phyloP scores from a whole-genome alignment of 1,140 invertebrate genomes.

The Conus betulinus region DNA sequence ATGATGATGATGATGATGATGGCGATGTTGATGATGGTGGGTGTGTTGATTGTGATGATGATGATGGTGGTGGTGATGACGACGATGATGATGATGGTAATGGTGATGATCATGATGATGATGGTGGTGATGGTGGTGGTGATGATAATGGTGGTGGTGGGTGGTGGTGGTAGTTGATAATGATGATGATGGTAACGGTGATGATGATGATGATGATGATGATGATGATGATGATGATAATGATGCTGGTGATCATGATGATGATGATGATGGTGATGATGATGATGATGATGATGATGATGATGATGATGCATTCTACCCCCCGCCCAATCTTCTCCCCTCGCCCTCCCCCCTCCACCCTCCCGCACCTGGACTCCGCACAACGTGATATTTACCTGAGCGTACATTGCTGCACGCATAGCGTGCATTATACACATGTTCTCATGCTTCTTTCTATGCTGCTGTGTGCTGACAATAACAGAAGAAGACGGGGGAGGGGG shows the following conservation, averaged over 20 bases:
- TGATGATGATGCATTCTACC: too few relatives aligned
- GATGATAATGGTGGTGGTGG: background rate
- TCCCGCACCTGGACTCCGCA: too few relatives aligned
- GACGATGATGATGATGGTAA: background rate
- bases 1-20: background rate
- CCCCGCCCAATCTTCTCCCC: background rate
- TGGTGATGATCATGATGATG: too few relatives aligned
- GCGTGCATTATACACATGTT: too few relatives aligned
- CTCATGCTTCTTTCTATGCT: too few relatives aligned
- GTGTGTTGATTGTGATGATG: background rate
- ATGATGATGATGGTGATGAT: constrained; percentile 23
- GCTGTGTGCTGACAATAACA: too few relatives aligned
- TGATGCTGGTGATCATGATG: constrained; percentile 17
- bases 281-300: too few relatives aligned
- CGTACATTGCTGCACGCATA: too few relatives aligned
- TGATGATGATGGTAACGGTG: background rate
- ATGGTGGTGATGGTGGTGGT: background rate
- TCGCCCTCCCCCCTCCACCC: too few relatives aligned
- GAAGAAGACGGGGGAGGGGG: too few relatives aligned
- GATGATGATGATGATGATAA: background rate
- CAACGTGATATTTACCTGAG: too few relatives aligned
- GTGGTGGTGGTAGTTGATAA: too few relatives aligned
- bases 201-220: background rate
- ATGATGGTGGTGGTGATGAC: background rate
- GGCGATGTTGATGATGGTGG: background rate